phyloP scores from a whole-genome alignment of 1,140 invertebrate species.

The Drosophila tropicalis region DNA sequence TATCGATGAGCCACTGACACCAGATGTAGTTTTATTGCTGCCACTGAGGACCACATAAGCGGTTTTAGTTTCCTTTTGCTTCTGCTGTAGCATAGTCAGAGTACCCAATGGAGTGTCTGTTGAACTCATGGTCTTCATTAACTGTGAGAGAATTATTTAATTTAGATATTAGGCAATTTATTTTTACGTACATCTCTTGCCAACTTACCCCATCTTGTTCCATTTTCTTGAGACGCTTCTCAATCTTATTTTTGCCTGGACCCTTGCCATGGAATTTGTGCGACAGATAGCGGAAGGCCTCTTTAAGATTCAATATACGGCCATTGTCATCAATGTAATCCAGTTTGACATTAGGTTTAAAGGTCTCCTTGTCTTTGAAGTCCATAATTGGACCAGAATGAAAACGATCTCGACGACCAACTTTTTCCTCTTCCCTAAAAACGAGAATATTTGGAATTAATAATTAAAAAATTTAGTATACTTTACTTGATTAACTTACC shows the following conservation, averaged over 20 bases:
- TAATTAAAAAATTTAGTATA: background rate
- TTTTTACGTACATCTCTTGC: background rate
- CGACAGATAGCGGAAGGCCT: conserved; percentile 97
- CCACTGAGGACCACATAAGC: conserved; percentile 97
- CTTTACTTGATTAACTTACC: conserved; percentile 84
- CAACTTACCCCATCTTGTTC: conserved; percentile 93
- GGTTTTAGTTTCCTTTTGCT: conserved; percentile 98
- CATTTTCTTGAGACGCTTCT: conserved; percentile 97
- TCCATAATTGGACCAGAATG: conserved; percentile 94
- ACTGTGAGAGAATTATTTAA: conserved; percentile 83
- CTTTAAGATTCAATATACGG: conserved; percentile 93
- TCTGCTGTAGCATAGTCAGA: conserved; percentile 96
- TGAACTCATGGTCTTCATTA: conserved; percentile 99
- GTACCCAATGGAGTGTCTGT: conserved; percentile 98
- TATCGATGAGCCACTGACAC: conserved; percentile 67
- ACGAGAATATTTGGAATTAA: background rate
- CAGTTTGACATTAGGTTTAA: conserved; percentile 97
- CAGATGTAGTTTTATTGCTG: conserved; percentile 85
- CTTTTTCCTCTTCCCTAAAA: conserved; percentile 92
- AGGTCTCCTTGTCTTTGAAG: conserved; percentile 96
- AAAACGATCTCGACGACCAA: conserved; percentile 87
- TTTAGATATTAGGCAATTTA: background rate
- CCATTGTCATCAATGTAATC: conserved; percentile 99
- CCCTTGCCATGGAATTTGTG: conserved; percentile 99
- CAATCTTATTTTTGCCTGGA: conserved; percentile 98